phyloP scores from a whole-genome alignment of 2,113 vertebrate genomes.

The Saimiri boliviensis region DNA sequence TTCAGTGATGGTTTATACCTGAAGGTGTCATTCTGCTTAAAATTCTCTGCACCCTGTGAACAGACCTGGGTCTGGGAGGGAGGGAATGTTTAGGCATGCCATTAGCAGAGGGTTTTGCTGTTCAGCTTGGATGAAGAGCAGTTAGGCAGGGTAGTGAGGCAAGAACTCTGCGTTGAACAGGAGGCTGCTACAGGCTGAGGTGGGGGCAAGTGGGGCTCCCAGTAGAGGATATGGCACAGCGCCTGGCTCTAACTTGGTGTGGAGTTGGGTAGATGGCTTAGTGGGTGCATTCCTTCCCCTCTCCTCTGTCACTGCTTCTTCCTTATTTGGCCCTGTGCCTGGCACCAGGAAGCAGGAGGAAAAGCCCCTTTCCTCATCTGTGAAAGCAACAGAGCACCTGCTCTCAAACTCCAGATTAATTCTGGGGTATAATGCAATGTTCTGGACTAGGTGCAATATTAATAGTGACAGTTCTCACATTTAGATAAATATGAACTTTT shows the following conservation, averaged over 20 bases:
- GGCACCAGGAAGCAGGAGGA: neutral
- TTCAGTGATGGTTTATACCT: neutral
- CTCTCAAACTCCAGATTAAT: neutral
- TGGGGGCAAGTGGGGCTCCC: rapidly evolving
- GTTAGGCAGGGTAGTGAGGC: neutral
- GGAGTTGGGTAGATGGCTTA: neutral
- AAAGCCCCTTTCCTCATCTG: neutral
- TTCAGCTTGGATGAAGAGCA: neutral
- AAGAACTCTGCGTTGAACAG: neutral
- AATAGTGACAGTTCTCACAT: neutral
- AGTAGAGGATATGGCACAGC: neutral
- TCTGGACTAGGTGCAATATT: neutral
- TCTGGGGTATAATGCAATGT: neutral
- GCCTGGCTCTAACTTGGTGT: neutral
- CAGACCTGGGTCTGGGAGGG: neutral
- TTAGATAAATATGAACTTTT: neutral
- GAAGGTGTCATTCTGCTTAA: neutral
- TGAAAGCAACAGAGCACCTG: neutral
- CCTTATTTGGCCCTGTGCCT: neutral
- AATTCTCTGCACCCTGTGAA: neutral
- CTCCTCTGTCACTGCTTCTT: neutral
- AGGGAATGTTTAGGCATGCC: neutral
- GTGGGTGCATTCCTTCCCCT: neutral
- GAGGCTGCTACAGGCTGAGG: neutral
- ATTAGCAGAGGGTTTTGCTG: neutral